These are phyloP conservation scores for Brotula barbata DNA, from an alignment of 2,797 vertebrate species.

Conservation along the genomic window DNA sequence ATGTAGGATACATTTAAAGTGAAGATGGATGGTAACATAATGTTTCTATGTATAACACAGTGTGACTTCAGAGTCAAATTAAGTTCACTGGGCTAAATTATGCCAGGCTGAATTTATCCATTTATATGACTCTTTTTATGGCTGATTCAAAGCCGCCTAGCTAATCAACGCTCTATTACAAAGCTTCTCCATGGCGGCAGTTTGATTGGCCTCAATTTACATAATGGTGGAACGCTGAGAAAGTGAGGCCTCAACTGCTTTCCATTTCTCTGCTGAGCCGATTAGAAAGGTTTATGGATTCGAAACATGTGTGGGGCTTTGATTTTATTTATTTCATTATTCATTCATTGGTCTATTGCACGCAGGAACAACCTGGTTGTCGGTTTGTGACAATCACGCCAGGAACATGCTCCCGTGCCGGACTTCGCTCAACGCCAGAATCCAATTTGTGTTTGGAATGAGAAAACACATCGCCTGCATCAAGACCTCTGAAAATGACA, in stretches of 20 bases:
- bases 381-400: slow-evolving; percentile 63
- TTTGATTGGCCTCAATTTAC: slow-evolving; percentile 81
- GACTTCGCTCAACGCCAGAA: slow-evolving; percentile 51
- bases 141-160: slow-evolving; percentile 73
- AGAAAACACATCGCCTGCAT: slow-evolving; percentile 68
- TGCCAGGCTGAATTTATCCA: slow-evolving; percentile 67
- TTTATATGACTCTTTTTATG: slow-evolving; percentile 79
- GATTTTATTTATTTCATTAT: slow-evolving; percentile 77
- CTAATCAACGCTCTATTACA: slow-evolving; percentile 78
- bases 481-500: slow-evolving; percentile 47
- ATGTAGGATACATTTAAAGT: slow-evolving; percentile 46
- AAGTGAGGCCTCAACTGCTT: slow-evolving; percentile 67
- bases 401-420: slow-evolving; percentile 55
- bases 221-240: slow-evolving; percentile 74
- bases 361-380: slow-evolving; percentile 60
- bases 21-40: slow-evolving; percentile 52
- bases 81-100: slow-evolving; percentile 76
- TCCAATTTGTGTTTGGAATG: slow-evolving; percentile 73
- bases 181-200: slow-evolving; percentile 69
- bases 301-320: slow-evolving; percentile 65
- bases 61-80: slow-evolving; percentile 74
- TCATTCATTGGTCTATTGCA: slow-evolving; percentile 71
- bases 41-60: slow-evolving; percentile 66
- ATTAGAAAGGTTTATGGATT: slow-evolving; percentile 77
- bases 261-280: slow-evolving; percentile 65